Evolutionary conservation across 2,888 invertebrate species (phyloP).

Genomic region (Hirudinaria manillensis): DNA sequence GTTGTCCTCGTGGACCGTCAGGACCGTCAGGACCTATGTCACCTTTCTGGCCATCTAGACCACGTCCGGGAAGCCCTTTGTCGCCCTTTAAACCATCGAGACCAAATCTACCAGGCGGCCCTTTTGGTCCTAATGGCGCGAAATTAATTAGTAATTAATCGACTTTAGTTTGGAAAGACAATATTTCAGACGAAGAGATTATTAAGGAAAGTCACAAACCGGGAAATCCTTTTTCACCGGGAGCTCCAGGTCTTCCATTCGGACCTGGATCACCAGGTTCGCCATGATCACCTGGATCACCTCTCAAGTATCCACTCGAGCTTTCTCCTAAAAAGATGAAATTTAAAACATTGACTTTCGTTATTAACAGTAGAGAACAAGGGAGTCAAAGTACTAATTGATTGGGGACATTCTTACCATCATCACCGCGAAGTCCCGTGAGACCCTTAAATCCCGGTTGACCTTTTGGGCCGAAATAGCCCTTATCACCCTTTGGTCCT

Average conservation of each 20-base stretch:
- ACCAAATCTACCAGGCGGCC: conserved; percentile 11
- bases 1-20: conserved; percentile 25
- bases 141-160: too few species aligned
- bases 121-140: conserved; percentile 9
- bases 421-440: background rate
- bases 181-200: too few species aligned
- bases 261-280: conserved; percentile 18
- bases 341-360: background rate
- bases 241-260: conserved; percentile 22
- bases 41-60: conserved; percentile 1
- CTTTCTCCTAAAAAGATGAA: background rate
- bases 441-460: conserved; percentile 7
- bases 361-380: background rate
- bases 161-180: too few species aligned
- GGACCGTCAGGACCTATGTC: conserved; percentile 25
- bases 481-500: conserved; percentile 30
- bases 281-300: conserved; percentile 2
- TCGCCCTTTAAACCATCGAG: background rate
- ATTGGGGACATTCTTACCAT: too few species aligned
- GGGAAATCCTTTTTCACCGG: background rate
- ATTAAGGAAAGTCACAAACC: too few species aligned
- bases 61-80: conserved; percentile 31
- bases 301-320: background rate
- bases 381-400: too few species aligned
- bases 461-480: conserved; percentile 15